Base-by-base conservation (phyloP, 92 coral and sea anemone species). In the Palythoa grandiflora region DNA sequence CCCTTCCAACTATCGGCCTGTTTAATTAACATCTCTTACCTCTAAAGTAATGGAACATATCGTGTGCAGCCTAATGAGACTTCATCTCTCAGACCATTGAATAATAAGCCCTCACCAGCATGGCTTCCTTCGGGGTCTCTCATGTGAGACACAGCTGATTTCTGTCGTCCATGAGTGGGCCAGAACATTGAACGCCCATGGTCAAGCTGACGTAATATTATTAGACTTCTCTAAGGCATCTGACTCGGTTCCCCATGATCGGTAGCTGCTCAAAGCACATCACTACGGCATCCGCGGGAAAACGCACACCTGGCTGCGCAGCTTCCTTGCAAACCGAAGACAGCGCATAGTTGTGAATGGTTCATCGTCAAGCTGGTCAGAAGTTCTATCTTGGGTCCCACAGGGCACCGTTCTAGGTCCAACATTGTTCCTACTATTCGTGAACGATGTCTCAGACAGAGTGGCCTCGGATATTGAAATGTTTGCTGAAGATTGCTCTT, bases 341-440 rank as follows among this genome's bases (percentile, higher is more conserved):
- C 65, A 57, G 65, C 65, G 65, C 65, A 11, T 57, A 11, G 65
- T 57, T 6, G 9, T 57, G 8, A 57, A 57, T 16, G 65, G 65
- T 16, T 57, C 65, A 57, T 57, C 65, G 8, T 57, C 65, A 57
- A 11, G 65, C 65, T 57, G 65, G 65, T 57, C 65, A 16, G 15
- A 2, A 57, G 65, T 57, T 11, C 8, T 57, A 16, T 57, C 81
- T 19, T 61, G 81, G 20, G 81, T 76, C 35, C 81, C 81, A 13
- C 81, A 76, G 20, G 57, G 54, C 19, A 19, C 81, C 5, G 81
- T 76, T 1, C 57, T 76, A 10, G 81, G 81, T 7, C 81, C 81
- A 8, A 44, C 51, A 7, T 38, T 76, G 54, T 76, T 76, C 57
- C 40, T 76, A n/a, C 54, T 76, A 14, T 76, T 35, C 52, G 40